Conservation (phyloP, 2,888 invertebrate genomes). For the Ptilodon capucinus region DNA sequence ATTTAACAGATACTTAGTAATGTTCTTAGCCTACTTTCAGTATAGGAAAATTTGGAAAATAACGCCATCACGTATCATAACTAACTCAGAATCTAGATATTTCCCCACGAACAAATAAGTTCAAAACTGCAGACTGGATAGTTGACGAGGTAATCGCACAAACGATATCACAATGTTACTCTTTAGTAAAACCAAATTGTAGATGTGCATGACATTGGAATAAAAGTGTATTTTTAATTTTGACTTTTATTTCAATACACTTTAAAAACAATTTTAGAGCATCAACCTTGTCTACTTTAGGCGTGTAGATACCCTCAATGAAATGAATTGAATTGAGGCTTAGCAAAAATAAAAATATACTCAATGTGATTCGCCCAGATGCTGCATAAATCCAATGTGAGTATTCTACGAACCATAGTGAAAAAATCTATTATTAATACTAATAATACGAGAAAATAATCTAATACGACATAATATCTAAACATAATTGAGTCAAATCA, state of each 20-base stretch:
- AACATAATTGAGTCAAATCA: constrained; percentile 2
- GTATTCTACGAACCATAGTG: too few relatives aligned
- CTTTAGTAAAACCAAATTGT: constrained; percentile 67
- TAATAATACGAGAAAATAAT: too few relatives aligned
- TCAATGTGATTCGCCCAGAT: neutral
- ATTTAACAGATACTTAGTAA: too few relatives aligned
- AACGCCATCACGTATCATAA: constrained; percentile 7
- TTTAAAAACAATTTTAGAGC: neutral
- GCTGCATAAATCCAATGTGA: neutral
- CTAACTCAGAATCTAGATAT: constrained; percentile 11
- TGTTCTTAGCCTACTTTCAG: too few relatives aligned
- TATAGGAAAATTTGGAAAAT: too few relatives aligned
- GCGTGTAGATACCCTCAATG: neutral
- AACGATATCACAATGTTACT: constrained; percentile 66
- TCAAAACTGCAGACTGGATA: constrained; percentile 46
- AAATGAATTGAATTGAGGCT: neutral
- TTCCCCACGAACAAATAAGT: constrained; percentile 20
- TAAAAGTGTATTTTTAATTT: constrained; percentile 74
- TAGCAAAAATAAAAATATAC: neutral
- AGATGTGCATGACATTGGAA: constrained; percentile 79
- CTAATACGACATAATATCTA: neutral
- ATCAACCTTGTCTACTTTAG: neutral
- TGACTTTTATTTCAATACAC: constrained; percentile 41
- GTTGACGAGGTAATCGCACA: constrained; percentile 57
- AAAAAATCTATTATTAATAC: too few relatives aligned